Evolutionary conservation across 2,797 vertebrate genomes (phyloP).

Genomic region (Pyrrhura leucotis): DNA sequence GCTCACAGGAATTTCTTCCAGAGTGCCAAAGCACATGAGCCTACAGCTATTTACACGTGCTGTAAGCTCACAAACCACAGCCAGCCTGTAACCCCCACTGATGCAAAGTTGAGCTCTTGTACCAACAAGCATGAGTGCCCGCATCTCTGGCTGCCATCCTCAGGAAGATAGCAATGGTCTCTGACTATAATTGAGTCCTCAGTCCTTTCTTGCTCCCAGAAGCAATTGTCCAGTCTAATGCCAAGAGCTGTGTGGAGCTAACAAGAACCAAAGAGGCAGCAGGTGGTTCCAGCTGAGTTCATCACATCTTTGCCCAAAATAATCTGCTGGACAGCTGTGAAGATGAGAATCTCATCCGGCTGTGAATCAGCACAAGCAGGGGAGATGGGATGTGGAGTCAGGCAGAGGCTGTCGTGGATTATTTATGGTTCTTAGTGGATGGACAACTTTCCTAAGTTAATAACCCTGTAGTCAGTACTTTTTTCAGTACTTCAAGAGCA

Average conservation of each 20-base stretch:
- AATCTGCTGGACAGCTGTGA: constrained; percentile 23
- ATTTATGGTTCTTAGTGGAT: constrained; percentile 38
- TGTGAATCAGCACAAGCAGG: background rate
- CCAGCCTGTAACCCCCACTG: background rate
- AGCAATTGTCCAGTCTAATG: background rate
- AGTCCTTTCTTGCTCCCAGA: background rate
- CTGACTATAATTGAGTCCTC: background rate
- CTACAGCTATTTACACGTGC: background rate
- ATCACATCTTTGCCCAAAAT: constrained; percentile 37
- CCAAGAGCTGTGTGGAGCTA: background rate
- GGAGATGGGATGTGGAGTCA: background rate
- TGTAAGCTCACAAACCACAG: background rate
- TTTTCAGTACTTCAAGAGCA: constrained; percentile 10
- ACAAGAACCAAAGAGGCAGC: constrained; percentile 20
- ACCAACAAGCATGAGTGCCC: background rate
- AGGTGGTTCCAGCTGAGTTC: constrained; percentile 39
- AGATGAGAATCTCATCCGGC: constrained; percentile 4
- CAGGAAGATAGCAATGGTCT: background rate
- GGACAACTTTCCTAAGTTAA: constrained; percentile 42
- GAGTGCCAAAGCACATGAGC: background rate
- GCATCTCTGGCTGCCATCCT: background rate
- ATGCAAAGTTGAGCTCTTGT: background rate
- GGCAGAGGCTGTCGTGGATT: constrained; percentile 8
- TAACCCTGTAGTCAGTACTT: background rate
- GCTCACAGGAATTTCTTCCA: background rate